Percentiles rank a stretch among this genome's conserved stretches.
phyloP scores from a whole-genome alignment of 2,113 vertebrate genomes.

The Oncorhynchus gorbuscha region DNA sequence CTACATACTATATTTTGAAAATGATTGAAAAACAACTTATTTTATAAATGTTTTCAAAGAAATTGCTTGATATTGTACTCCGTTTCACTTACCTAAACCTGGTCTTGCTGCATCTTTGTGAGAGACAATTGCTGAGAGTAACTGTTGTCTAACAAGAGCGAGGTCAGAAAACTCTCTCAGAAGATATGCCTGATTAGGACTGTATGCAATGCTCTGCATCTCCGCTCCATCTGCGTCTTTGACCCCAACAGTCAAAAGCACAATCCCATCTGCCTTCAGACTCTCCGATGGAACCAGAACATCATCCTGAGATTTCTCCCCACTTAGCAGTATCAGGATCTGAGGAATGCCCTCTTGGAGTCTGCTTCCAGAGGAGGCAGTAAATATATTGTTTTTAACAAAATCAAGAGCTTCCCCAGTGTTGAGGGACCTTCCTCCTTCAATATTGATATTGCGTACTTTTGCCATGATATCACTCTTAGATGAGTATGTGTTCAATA shows the following conservation, averaged over 20 bases:
- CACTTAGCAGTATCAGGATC: slow-evolving; percentile 66
- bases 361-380: slow-evolving; percentile 64
- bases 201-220: slow-evolving; percentile 54
- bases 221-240: slow-evolving; percentile 48
- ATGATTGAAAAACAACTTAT: neutral
- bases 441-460: slow-evolving; percentile 56
- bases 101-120: slow-evolving; percentile 21
- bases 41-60: neutral
- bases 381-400: slow-evolving; percentile 60
- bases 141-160: slow-evolving; percentile 45
- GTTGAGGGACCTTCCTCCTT: slow-evolving; percentile 56
- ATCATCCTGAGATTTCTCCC: slow-evolving; percentile 62
- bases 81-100: slow-evolving; percentile 55
- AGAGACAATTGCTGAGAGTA: slow-evolving; percentile 52
- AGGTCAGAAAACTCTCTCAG: slow-evolving; percentile 56
- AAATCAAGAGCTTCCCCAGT: slow-evolving; percentile 63
- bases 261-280: slow-evolving; percentile 57
- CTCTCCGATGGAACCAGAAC: slow-evolving; percentile 36
- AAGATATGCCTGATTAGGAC: slow-evolving; percentile 41
- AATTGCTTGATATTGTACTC: neutral
- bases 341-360: slow-evolving; percentile 60
- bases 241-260: slow-evolving; percentile 55
- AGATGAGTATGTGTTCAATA: slow-evolving; percentile 58
- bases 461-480: slow-evolving; percentile 46
- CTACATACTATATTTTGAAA: neutral